Conservation (phyloP, 2,113 vertebrate species). For the Talpa occidentalis region DNA sequence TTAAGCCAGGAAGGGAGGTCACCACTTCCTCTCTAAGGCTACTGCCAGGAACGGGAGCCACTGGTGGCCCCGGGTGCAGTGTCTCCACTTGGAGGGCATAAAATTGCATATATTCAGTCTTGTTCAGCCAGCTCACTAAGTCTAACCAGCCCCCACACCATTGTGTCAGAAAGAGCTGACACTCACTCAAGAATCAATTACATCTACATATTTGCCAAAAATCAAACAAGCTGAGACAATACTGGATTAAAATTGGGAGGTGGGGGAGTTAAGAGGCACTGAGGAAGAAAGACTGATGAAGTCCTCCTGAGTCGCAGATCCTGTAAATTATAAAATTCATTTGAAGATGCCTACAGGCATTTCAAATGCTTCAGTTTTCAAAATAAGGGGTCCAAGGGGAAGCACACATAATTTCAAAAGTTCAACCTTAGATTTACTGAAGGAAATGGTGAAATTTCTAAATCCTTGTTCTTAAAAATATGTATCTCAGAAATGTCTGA, state of each 20-base stretch:
- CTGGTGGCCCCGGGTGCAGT: too few relatives aligned
- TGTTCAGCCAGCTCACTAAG: neutral
- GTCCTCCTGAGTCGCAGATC: neutral
- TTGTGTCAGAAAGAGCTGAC: neutral
- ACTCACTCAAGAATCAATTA: neutral
- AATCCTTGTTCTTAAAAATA: neutral
- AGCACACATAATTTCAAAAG: neutral
- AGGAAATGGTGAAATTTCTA: conserved; percentile 27
- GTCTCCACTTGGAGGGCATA: neutral
- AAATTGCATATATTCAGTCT: neutral
- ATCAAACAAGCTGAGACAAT: conserved; percentile 28
- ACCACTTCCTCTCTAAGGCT: neutral
- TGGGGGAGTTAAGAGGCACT: neutral
- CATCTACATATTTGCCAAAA: conserved; percentile 16
- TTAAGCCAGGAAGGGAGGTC: neutral
- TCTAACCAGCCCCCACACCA: neutral
- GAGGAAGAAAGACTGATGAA: conserved; percentile 32
- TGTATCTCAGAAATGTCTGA: neutral
- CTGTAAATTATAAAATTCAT: conserved; percentile 23
- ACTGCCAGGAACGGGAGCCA: neutral
- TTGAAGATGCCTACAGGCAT: conserved; percentile 17
- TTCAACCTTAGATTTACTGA: neutral
- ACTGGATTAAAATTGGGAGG: neutral
- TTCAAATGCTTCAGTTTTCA: conserved; percentile 49
- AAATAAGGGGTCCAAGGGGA: neutral